Evolutionary conservation across 2,888 invertebrate species (phyloP).

Genomic region (Catocala fraxini): DNA sequence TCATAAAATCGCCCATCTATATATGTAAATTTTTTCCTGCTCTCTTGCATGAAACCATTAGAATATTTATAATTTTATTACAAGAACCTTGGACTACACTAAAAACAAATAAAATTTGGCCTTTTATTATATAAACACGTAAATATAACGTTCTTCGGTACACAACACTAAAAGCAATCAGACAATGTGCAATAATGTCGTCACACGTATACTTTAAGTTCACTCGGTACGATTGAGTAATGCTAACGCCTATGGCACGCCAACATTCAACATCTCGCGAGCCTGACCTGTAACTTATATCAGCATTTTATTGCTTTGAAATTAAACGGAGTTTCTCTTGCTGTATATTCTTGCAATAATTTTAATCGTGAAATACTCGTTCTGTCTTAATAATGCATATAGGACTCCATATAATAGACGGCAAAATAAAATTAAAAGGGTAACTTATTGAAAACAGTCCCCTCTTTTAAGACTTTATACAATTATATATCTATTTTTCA

Average conservation of each 20-base stretch:
- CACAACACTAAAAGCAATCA: constrained; percentile 10
- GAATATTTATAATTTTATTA: too few species aligned
- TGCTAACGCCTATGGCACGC: constrained; percentile 19
- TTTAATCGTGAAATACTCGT: too few species aligned
- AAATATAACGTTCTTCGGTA: constrained; percentile 1
- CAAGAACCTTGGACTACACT: not conserved
- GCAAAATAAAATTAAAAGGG: too few species aligned
- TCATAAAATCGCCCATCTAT: too few species aligned
- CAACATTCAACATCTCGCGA: constrained; percentile 23
- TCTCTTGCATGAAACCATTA: too few species aligned
- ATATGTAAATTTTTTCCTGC: too few species aligned
- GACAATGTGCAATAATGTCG: constrained; percentile 36
- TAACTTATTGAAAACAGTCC: too few species aligned
- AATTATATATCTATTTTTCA: too few species aligned
- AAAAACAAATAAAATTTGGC: not conserved
- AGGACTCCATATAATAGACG: too few species aligned
- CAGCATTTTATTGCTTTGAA: constrained; percentile 1
- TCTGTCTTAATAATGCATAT: too few species aligned
- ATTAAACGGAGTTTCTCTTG: constrained; percentile 5
- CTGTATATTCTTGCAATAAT: not conserved
- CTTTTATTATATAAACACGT: not conserved
- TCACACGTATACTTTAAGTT: constrained; percentile 34
- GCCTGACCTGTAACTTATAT: constrained; percentile 19
- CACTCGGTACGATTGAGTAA: constrained; percentile 34
- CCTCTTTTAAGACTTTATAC: too few species aligned